Evolutionary conservation across 2,113 vertebrate species (phyloP).

Genomic region (Recurvirostra avosetta): DNA sequence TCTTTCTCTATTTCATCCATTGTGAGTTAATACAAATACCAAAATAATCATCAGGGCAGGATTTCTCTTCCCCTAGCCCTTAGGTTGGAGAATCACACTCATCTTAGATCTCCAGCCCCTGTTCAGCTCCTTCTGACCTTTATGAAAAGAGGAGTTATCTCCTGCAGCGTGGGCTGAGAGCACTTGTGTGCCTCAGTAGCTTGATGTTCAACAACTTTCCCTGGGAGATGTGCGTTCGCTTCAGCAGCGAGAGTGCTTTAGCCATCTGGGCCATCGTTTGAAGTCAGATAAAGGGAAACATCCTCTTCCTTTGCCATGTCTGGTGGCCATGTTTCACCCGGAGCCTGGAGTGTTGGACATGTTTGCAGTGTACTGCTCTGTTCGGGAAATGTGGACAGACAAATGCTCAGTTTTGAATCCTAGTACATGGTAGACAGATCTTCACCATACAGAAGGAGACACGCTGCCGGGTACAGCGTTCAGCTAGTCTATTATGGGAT

Average conservation of each 20-base stretch:
- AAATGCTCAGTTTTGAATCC: neutral
- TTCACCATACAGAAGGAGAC: neutral
- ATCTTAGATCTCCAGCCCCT: neutral
- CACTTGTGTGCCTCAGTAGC: neutral
- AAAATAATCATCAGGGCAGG: neutral
- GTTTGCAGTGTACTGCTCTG: neutral
- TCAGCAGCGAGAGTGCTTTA: neutral
- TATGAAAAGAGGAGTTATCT: neutral
- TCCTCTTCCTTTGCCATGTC: neutral
- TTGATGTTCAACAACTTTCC: neutral
- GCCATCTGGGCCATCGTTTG: neutral
- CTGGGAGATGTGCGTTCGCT: rapidly evolving
- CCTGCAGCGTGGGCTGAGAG: neutral
- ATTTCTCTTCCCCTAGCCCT: neutral
- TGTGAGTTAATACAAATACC: neutral
- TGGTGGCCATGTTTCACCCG: neutral
- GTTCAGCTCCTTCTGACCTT: neutral
- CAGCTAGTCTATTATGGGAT: too few species aligned
- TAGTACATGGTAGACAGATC: neutral
- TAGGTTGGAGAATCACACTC: rapidly evolving
- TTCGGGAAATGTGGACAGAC: neutral
- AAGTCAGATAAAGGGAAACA: neutral
- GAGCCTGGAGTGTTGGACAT: neutral
- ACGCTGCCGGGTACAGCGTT: too few species aligned
- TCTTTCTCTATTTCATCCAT: neutral